Base-by-base conservation (phyloP, 64 coral and sea anemone species). In the Montipora cactus region DNA sequence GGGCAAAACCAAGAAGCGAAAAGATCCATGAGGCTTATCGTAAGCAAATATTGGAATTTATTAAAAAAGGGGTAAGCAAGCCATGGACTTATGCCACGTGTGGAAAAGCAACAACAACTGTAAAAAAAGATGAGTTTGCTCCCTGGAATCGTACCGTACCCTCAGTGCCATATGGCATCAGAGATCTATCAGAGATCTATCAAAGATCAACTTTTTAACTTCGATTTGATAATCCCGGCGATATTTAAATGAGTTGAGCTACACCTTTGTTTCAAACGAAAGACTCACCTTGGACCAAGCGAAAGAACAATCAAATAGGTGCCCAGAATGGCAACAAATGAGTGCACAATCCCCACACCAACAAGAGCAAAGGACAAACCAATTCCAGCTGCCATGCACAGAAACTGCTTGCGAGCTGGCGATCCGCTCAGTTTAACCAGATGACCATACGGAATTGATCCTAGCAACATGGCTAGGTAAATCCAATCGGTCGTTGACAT, bases 361-460 rank as follows among this genome's bases (percentile, higher is more conserved):
- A 96, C 77, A 23, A 96, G 86, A 16, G 78, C 77, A 2, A 96
- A 20, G n/a, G 86, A 79, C 55, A 99, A 73, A 25, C 72, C 44
- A 0, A 99, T n/a, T 7, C 98, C 98, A 6, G 95, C 93, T 3
- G 52, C 49, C 22, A 67, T 79, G 44, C 71, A 94, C 8, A 99
- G 80, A 47, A 99, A 92, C 74, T 99, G 88, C 57, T 92, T 96
- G 80, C 89, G 94, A 58, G 95, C 78, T 2, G 98, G 95, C 4
- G 98, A 96, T 16, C 98, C 98, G 9, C 88, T 96, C 0, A 96
- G 49, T 79, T 99, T 99, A 9, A 99, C 75, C 9, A 96, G 47
- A 90, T 99, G 93, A 20, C 98, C 98, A 13, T 89, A 84, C 3
- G 98, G 98, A 81, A 99, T 99, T 18, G 98, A 94, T 47, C 91